phyloP scores from a whole-genome alignment of 2,113 vertebrate genomes.

The Sakesphorus luctuosus region DNA sequence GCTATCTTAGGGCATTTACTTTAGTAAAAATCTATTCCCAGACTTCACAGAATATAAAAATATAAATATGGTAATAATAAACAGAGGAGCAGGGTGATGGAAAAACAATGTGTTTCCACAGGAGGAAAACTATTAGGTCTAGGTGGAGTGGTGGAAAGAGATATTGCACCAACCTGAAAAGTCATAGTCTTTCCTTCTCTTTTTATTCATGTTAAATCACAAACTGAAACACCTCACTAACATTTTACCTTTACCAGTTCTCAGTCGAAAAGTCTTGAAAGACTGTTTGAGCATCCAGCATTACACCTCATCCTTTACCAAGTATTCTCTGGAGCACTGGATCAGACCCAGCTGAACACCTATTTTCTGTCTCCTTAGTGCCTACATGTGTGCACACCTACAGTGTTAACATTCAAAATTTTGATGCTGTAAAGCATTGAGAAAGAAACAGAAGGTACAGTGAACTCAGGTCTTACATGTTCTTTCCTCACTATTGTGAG shows the following conservation, averaged over 20 bases:
- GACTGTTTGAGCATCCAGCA: background rate
- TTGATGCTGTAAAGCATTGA: background rate
- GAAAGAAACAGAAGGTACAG: background rate
- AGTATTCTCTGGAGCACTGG: background rate
- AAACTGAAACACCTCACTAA: background rate
- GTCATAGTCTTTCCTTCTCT: background rate
- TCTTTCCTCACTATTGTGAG: background rate
- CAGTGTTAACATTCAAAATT: background rate
- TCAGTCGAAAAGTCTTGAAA: background rate
- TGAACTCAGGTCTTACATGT: background rate
- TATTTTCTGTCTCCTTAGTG: background rate
- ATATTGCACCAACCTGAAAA: background rate
- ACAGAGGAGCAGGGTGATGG: background rate
- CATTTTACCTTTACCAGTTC: background rate
- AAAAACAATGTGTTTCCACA: background rate
- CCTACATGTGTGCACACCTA: background rate
- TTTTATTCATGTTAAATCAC: background rate
- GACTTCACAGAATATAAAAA: background rate
- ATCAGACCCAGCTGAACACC: background rate
- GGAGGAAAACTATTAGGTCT: background rate
- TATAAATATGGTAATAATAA: background rate
- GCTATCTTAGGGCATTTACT: background rate
- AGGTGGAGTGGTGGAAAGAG: background rate
- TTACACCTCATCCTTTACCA: background rate
- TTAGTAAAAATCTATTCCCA: background rate